Evolutionary conservation across 2,797 vertebrate genomes (phyloP), one percentile per base, ranked within the genome.

Genomic region (Apogon talboti): DNA sequence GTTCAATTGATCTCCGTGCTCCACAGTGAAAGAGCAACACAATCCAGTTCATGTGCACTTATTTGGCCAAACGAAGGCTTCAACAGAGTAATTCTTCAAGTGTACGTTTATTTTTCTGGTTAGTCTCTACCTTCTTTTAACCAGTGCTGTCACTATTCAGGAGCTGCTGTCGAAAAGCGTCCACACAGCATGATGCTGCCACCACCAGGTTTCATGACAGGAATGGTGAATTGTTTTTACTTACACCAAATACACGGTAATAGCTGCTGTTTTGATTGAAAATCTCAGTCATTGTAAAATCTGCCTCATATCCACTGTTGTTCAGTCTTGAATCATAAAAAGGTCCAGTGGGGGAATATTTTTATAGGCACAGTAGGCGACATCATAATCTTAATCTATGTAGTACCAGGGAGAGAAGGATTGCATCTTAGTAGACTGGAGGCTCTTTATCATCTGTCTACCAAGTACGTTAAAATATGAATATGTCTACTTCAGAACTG

Each of bases 341-440:
- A 67, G 33, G 58, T 56, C 49, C 12, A 33, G 65, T 44, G 44
- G 63, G 21, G 6, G 41, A 46, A 50, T 53, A 74, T 56, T 58
- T 79, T 76, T 72, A 60, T 60, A 71, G 66, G 74, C 65, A 74
- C 74, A 28, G 49, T 54, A 71, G 69, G 63, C 74, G 56, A 81
- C 74, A 70, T 79, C 59, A 57, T 77, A 30, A 70, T 74, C 71
- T 67, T 67, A 45, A 54, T 76, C 42, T 51, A 47, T 76, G 75
- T 76, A 78, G 78, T 84, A 82, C 84, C 84, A 76, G 73, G 69
- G 47, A 79, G 62, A 76, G 60, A 56, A 59, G 24, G 52, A 56
- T 21, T 71, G 76, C 78, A 85, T 83, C 79, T 82, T 82, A 78
- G 71, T 51, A 74, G 58, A 72, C 43, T 60, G 53, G 58, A 79